Conservation (phyloP, 53 echinoderm and acorn worm species). For the Hippasteria phrygiana region DNA sequence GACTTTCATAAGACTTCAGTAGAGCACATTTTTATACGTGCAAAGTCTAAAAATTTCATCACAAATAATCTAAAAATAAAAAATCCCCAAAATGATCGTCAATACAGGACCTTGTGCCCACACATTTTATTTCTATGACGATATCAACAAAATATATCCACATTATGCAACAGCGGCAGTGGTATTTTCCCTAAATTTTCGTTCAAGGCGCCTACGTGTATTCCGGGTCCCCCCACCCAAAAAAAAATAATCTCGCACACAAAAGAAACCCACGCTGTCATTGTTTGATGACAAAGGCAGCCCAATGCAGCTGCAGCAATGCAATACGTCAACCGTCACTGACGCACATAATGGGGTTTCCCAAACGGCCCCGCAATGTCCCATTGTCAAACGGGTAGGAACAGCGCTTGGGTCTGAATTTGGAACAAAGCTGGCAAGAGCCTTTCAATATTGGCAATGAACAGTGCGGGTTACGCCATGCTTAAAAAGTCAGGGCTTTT, state of each 20-base stretch:
- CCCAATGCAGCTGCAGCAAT: constrained; percentile 36
- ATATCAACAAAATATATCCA: too few relatives aligned
- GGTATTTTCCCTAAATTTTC: background rate
- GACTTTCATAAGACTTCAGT: too few relatives aligned
- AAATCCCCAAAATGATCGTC: too few relatives aligned
- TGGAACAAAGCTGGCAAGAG: constrained; percentile 2
- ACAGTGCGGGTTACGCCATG: background rate
- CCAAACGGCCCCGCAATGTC: background rate
- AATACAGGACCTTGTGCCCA: too few relatives aligned
- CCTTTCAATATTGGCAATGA: background rate
- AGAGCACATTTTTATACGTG: too few relatives aligned
- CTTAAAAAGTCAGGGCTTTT: background rate
- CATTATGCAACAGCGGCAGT: background rate
- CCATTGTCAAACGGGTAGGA: background rate
- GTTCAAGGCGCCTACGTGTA: background rate
- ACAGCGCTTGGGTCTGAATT: background rate
- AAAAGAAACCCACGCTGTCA: constrained; percentile 8
- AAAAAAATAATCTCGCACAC: background rate
- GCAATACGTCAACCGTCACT: constrained; percentile 51
- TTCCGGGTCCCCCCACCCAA: background rate
- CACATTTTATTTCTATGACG: too few relatives aligned
- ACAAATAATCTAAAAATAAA: too few relatives aligned
- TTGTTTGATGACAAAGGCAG: constrained; percentile 42
- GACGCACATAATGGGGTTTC: constrained; percentile 32
- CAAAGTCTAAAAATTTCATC: too few relatives aligned